These are phyloP conservation scores for Polyodon spathula DNA, from an alignment of 2,113 vertebrate species.

Conservation along the genomic window DNA sequence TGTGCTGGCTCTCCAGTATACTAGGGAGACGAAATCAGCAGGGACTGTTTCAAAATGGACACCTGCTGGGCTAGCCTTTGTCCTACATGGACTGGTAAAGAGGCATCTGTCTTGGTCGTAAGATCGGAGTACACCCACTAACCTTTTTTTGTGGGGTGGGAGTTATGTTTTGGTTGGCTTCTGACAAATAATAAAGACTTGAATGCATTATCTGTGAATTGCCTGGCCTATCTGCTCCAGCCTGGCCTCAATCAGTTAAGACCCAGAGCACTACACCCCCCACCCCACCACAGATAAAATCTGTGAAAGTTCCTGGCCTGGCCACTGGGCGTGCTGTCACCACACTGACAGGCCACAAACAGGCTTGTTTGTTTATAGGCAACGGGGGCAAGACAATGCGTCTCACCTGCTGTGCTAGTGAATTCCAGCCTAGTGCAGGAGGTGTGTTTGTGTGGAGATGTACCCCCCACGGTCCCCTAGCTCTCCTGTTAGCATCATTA, in stretches of 20 bases:
- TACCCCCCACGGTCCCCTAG: constrained; percentile 45
- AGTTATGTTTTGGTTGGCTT: too few species aligned
- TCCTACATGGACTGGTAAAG: too few species aligned
- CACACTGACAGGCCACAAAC: neutral
- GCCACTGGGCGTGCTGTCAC: constrained; percentile 7
- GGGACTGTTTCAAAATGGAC: too few species aligned
- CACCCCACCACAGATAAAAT: too few species aligned
- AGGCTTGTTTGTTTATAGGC: neutral
- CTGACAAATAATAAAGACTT: too few species aligned
- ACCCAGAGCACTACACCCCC: too few species aligned
- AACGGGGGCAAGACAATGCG: neutral
- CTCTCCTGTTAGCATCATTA: constrained; percentile 59
- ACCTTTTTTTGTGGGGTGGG: too few species aligned
- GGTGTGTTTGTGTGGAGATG: constrained; percentile 30
- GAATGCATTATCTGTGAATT: neutral
- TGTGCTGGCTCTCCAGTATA: too few species aligned
- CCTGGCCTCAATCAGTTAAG: neutral
- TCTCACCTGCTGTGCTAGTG: neutral
- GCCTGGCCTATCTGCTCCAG: neutral
- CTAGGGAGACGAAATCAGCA: too few species aligned
- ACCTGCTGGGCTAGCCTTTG: too few species aligned
- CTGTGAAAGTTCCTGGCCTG: neutral
- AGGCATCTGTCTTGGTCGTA: too few species aligned
- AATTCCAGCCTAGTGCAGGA: constrained; percentile 19
- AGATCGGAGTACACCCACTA: too few species aligned